Base-by-base conservation (phyloP, 1,140 invertebrate genomes). In the Paralvinella palmiformis region DNA sequence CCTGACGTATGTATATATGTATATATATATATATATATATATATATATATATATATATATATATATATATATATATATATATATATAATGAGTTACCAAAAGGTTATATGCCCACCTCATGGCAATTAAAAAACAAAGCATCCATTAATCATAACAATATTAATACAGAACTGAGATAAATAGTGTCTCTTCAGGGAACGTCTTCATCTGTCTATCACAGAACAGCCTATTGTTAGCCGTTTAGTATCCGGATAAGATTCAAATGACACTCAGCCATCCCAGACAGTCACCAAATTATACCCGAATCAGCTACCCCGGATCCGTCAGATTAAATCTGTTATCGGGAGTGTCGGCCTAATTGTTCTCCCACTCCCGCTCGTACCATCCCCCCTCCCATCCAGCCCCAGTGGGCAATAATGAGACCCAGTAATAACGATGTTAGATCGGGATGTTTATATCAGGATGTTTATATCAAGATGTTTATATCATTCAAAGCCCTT, bases 11-110 rank as follows among this genome's bases (percentile, higher is more conserved):
- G 27, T 50, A 4, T 1, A 6, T 24, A 4, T 6, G 27, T 6
- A 6, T 27, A 50, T 50, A 6, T 50, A 50, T 17, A 50, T 50
- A 50, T 50, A 50, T 17, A 50, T 50, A 50, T 50, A 50, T 17
- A 50, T 50, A 50, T 50, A 50, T 17, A 50, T 50, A 50, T 50
- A 50, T 17, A 50, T 50, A 50, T 50, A 50, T 17, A 50, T 50
- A 50, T 50, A 50, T 17, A 50, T 50, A 50, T 50, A 50, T 17
- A 50, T 50, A 50, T 50, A 50, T 17, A 50, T 50, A 50, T 50
- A 50, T 17, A 50, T 50, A 50, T 50, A 50, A 50, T 50, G 27
- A 6, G 27, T 50, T 22, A 22, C 20, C 15, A 50, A 22, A 50
- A 22, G 27, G 5, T 22, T 50, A 50, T 50, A 50, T 50, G 27